Evolutionary conservation across 2,113 vertebrate species (phyloP).

Genomic region (Phyllopteryx taeniolatus): DNA sequence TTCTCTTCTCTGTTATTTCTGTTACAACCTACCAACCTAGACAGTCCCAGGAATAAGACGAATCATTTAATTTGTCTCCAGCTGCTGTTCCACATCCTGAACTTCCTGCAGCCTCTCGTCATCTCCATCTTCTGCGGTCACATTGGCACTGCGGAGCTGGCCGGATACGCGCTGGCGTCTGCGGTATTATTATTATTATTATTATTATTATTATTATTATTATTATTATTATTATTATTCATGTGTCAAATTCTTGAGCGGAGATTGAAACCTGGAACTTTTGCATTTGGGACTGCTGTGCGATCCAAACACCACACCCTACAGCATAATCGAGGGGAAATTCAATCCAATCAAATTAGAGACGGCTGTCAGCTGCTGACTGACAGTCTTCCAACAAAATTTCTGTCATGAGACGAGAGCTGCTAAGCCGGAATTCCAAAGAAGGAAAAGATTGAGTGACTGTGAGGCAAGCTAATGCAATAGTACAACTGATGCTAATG

Average conservation of each 20-base stretch:
- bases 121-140: constrained; percentile 91
- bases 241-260: background rate
- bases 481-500: too few relatives aligned
- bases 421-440: too few relatives aligned
- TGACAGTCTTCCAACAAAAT: too few relatives aligned
- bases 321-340: background rate
- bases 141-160: constrained; percentile 86
- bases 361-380: background rate
- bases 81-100: constrained; percentile 83
- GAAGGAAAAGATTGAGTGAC: too few relatives aligned
- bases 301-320: background rate
- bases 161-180: constrained; percentile 85
- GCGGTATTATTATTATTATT: constrained; percentile 68
- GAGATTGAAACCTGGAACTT: background rate
- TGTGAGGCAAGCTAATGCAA: too few relatives aligned
- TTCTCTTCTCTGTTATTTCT: background rate
- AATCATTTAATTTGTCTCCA: constrained; percentile 44
- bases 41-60: too few relatives aligned
- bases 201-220: constrained; percentile 18
- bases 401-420: too few relatives aligned
- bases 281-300: background rate
- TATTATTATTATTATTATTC: too few relatives aligned
- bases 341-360: background rate
- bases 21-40: too few relatives aligned
- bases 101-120: constrained; percentile 82